Evolutionary conservation across 1,140 invertebrate species (phyloP), one percentile per base, ranked within the genome.

Genomic region (Drosophila fuyamai): DNA sequence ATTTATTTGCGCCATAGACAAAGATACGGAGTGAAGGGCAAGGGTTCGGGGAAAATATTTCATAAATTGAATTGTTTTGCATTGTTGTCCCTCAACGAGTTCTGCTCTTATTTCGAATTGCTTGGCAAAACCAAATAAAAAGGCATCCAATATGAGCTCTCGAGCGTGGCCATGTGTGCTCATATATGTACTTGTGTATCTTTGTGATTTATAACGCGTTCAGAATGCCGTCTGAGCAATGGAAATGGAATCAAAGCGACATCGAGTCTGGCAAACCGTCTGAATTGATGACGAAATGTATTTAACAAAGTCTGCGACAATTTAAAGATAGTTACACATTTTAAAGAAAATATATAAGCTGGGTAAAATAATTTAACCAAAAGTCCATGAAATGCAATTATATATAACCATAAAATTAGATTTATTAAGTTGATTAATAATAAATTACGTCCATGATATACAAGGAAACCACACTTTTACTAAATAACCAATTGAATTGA

Each of bases 21-120:
- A 54, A 47, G 48, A 18, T 38, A 18, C 38, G 53, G 8, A 12
- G 2, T 14, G 32, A 43, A 14, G 16, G 43, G 65, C 48, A 66
- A 55, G 50, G 29, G 50, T 53, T 51, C 46, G 46, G 72, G 59
- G 46, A 63, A 78, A 76, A 86, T 85, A 85, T 85, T 78, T 84
- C 60, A 80, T 74, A 85, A 78, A 83, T 79, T 83, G 81, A 83
- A 83, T 83, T 83, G 81, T 83, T 83, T 85, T 78, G 73, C 56
- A 73, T 85, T 77, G 67, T 77, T 78, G 51, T 60, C 54, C 55
- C 23, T 47, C 41, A 48, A 36, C 55, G 40, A 51, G 71, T 44
- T 32, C 36, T 65, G 60, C 59, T 68, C 58, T 68, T 65, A 53
- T 54, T 66, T 68, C 38, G 47, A 27, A 46, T 66, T 53, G 47